Base-by-base conservation (phyloP, 2,888 invertebrate species). In the Branchipolynoe longqiensis region DNA sequence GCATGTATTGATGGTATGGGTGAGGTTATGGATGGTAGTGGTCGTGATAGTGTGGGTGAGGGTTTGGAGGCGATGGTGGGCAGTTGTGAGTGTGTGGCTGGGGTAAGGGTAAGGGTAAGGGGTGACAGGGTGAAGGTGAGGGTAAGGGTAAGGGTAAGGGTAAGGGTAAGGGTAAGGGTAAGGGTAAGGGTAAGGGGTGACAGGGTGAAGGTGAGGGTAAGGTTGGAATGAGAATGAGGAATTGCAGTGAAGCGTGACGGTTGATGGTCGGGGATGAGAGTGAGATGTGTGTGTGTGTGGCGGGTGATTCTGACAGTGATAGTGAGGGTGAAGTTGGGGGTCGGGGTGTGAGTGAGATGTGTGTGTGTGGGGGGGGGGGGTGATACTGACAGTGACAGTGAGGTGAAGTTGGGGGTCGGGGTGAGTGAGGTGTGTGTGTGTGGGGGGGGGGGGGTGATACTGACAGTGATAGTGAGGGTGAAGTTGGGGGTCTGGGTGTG, bases 171-270 rank as follows among this genome's bases (percentile, higher is more conserved):
- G 40, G 74, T 25, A 3, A 38, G 38, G 74, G 40, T n/a, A 31
- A 25, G 62, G 62, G 18, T 14, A n/a, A 31, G 31, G 62, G 28
- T n/a, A n/a, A n/a, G 31, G 62, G 62, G 62, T 62, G 62, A 28
- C 31, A 2, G 62, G 62, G 62, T 62, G 62, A 31, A 28, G 62
- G 62, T 62, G 56, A 56, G 56, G 56, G 56, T n/a, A n/a, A n/a
- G n/a, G n/a, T n/a, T n/a, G n/a, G 62, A 31, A 31, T 62, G 62
- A 31, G 25, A 31, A 31, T 62, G 56, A 56, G 56, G 56, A 25
- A 25, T 56, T 56, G 18, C 48, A 48, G 8, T 48, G 48, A 48
- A 48, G 48, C 8, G 8, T 18, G 8, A 48, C 8, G 48, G 48
- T 48, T 48, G 8, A 8, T n/a, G n/a, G n/a, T n/a, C n/a, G n/a